Conservation (phyloP, 2,797 vertebrate species). For the Brachyrhaphis roseni region DNA sequence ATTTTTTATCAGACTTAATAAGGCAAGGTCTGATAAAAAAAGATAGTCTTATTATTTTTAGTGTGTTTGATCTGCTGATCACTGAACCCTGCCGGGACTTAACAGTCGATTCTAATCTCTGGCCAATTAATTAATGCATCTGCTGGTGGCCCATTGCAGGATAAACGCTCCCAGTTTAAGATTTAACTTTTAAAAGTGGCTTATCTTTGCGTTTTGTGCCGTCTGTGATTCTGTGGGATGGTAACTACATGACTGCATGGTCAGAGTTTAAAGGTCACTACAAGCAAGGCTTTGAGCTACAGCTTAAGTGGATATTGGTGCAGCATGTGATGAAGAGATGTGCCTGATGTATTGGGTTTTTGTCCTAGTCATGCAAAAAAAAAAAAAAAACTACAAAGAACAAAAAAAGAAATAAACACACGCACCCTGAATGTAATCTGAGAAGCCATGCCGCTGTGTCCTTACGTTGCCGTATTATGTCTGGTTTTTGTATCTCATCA, state of each 20-base stretch:
- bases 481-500: slow-evolving; percentile 44
- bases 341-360: background rate
- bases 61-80: background rate
- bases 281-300: slow-evolving; percentile 29
- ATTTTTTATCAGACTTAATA: background rate
- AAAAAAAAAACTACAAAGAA: slow-evolving; percentile 10
- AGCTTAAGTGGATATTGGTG: background rate
- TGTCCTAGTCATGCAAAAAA: slow-evolving; percentile 56
- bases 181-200: background rate
- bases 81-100: background rate
- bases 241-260: slow-evolving; percentile 56
- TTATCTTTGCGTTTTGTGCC: slow-evolving; percentile 4
- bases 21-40: background rate
- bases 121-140: background rate
- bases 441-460: slow-evolving; percentile 80
- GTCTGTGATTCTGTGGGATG: slow-evolving; percentile 38
- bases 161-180: background rate
- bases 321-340: slow-evolving; percentile 20
- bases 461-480: slow-evolving; percentile 65
- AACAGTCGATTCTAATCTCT: background rate
- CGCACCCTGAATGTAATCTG: slow-evolving; percentile 74
- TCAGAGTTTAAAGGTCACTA: slow-evolving; percentile 56
- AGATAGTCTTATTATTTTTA: background rate
- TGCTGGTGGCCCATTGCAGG: background rate
- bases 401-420: background rate